phyloP scores from a whole-genome alignment of 37 sponge, comb jelly and placozoan genomes.

The Theonella swinhoei region DNA sequence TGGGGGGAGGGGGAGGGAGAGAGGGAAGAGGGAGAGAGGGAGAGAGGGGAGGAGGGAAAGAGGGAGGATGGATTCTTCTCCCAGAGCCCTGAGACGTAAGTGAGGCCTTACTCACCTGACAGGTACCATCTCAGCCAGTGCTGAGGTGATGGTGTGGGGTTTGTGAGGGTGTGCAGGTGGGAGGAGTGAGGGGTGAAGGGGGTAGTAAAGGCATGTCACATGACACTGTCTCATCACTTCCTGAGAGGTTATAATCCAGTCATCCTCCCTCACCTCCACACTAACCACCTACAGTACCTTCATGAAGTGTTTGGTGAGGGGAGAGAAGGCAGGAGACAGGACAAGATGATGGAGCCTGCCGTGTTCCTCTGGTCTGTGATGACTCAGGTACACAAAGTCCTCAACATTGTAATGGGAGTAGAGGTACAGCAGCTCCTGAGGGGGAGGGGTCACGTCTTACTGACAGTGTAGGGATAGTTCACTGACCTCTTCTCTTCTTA shows the following conservation, averaged over 20 bases:
- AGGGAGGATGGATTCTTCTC: too few species aligned
- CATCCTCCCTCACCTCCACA: background rate
- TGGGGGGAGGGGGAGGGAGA: constrained; percentile 30
- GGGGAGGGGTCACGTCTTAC: too few species aligned
- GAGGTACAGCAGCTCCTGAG: constrained; percentile 81
- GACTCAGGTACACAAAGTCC: constrained; percentile 91
- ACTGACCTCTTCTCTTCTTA: constrained; percentile 64
- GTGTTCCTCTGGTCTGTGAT: constrained; percentile 86
- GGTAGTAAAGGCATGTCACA: constrained; percentile 84
- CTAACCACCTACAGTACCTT: constrained; percentile 43
- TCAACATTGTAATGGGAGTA: constrained; percentile 94
- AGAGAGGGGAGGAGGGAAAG: too few species aligned
- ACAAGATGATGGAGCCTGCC: constrained; percentile 84
- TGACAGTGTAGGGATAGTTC: background rate
- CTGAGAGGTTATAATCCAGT: constrained; percentile 3
- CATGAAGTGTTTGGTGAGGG: constrained; percentile 85
- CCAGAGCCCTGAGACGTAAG: too few species aligned
- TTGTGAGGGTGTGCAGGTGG: constrained; percentile 1
- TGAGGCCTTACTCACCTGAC: constrained; percentile 47
- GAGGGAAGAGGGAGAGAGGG: too few species aligned
- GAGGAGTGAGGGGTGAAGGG: constrained; percentile 33
- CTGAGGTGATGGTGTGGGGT: constrained; percentile 63
- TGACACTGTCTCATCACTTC: constrained; percentile 76
- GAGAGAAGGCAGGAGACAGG: constrained; percentile 83
- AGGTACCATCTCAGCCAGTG: constrained; percentile 71